Evolutionary conservation across 2,113 vertebrate species (phyloP), one percentile per base, ranked within the genome.

Genomic region (Camelus dromedarius): DNA sequence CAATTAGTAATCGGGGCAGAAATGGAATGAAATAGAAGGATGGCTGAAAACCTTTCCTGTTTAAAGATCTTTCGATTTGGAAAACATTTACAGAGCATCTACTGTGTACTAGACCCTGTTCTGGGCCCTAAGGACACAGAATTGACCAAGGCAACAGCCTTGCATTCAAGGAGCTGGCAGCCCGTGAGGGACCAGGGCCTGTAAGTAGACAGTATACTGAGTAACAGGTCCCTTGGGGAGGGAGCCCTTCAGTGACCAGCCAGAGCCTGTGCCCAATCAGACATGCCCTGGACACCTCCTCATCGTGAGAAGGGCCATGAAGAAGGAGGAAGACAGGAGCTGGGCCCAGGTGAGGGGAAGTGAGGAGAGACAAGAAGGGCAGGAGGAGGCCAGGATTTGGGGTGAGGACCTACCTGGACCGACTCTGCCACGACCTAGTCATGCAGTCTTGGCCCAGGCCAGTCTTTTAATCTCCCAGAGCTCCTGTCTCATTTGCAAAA

Each of bases 401-500:
- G 13, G 10, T 26, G 19, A 79, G 32, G 35, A 35, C 52, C 28
- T 24, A 24, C n/a, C 3, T 6, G 32, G 32, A 28, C 24, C 1
- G 8, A 77, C 26, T 42, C 80, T 56, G 91, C 32, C 42, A 38
- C 46, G 13, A 58, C 35, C 60, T n/a, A 3, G 15, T 70, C 12
- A 11, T 6, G 30, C n/a, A 22, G 50, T 69, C 79, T 92, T 32
- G 48, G 89, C 13, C 35, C 30, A 76, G 50, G 79, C 22, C 56
- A 6, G 9, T 22, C 46, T 87, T 52, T 70, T 14, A 1, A 50
- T 91, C 30, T 81, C 54, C 62, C 6, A 2, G 56, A 87, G 16
- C n/a, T 58, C 75, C 70, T 52, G 87, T 58, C 80, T 77, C 76
- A 48, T 46, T 85, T 84, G 83, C 13, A 76, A 83, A 91, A 70